Percentiles rank a stretch among this genome's conserved stretches.
Evolutionary conservation across 2,113 vertebrate genomes (phyloP).

Genomic region (Caretta caretta): DNA sequence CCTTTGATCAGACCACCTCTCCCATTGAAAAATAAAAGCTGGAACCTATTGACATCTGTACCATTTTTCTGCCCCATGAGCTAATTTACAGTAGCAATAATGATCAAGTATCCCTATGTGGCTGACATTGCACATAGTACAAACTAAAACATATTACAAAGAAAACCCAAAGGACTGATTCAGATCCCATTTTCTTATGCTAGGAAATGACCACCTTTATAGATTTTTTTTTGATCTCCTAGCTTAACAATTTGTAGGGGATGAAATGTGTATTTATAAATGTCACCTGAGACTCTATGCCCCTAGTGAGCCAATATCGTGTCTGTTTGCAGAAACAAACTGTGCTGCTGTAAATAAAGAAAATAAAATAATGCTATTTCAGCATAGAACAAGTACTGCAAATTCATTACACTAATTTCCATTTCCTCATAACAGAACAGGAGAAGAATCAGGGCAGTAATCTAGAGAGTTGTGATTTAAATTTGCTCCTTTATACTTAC

Average conservation of each 20-base stretch:
- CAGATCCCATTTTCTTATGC: not conserved
- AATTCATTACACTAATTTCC: not conserved
- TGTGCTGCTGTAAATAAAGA: not conserved
- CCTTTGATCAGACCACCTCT: not conserved
- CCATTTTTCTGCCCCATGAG: not conserved
- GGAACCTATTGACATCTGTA: not conserved
- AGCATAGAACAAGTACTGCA: not conserved
- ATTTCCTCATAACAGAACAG: constrained; percentile 2
- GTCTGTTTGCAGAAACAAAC: not conserved
- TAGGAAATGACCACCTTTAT: not conserved
- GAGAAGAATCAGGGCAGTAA: not conserved
- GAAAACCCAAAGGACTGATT: not conserved
- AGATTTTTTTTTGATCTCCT: not conserved
- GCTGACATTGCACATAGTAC: not conserved
- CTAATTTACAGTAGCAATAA: constrained; percentile 22
- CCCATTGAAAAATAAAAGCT: constrained; percentile 1
- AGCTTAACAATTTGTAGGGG: not conserved
- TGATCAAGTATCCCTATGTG: not conserved
- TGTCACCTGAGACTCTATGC: not conserved
- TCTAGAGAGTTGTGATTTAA: not conserved
- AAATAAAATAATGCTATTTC: not conserved
- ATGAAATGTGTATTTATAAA: not conserved
- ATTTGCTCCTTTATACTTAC: not conserved
- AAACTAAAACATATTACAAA: constrained; percentile 12
- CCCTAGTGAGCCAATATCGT: not conserved